Percentiles rank a stretch among this genome's conserved stretches.
phyloP scores from a whole-genome alignment of 1,140 invertebrate species.

The Lucilia cuprina region DNA sequence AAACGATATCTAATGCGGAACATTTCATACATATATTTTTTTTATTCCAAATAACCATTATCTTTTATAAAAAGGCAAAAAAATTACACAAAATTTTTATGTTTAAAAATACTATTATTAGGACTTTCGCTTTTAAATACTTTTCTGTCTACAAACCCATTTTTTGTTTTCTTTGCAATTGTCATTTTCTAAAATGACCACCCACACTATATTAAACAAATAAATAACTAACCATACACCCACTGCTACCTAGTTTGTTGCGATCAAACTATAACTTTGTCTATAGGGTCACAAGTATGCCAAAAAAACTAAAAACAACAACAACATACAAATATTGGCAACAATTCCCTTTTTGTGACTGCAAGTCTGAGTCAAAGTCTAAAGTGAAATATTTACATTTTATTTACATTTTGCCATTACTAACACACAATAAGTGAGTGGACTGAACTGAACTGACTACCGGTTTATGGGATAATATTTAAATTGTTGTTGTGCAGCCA shows the following conservation, averaged over 20 bases:
- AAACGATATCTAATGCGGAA: conserved; percentile 33
- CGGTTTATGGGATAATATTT: neutral
- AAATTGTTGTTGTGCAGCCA: neutral
- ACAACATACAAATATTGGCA: neutral
- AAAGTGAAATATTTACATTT: conserved; percentile 11
- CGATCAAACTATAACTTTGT: neutral
- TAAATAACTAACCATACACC: neutral
- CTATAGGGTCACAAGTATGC: conserved; percentile 24
- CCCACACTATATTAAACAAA: conserved; percentile 7
- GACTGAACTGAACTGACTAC: neutral
- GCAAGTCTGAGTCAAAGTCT: no score
- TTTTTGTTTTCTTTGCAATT: conserved; percentile 1
- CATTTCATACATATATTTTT: neutral
- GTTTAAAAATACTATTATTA: neutral
- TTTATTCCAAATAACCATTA: neutral
- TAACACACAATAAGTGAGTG: conserved; percentile 1
- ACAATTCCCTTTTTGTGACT: neutral
- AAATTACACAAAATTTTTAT: neutral
- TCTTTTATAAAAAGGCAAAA: neutral
- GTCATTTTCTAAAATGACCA: neutral
- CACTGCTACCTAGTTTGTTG: conserved; percentile 12
- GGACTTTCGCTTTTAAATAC: conserved; percentile 24
- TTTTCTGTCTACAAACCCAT: neutral
- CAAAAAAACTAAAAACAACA: neutral
- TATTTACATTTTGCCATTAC: conserved; percentile 11